phyloP scores from a whole-genome alignment of 2,797 vertebrate species.

The Coregonus suidteri region DNA sequence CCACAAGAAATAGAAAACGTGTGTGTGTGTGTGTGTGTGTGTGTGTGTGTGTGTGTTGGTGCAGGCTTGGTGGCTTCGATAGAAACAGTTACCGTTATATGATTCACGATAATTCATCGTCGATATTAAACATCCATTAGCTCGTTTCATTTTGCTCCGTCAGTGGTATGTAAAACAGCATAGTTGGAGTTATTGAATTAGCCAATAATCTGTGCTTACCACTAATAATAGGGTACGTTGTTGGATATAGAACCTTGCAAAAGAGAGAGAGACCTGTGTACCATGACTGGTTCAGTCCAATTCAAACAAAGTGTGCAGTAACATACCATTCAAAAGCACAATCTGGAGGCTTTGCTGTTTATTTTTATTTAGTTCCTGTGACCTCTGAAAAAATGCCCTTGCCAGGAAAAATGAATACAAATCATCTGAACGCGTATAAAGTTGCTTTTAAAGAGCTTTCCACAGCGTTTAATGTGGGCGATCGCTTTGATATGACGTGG shows the following conservation, averaged over 20 bases:
- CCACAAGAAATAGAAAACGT: slow-evolving; percentile 52
- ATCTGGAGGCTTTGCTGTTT: slow-evolving; percentile 55
- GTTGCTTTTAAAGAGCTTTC: slow-evolving; percentile 57
- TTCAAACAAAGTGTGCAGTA: slow-evolving; percentile 27
- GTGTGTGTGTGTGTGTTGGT: slow-evolving; percentile 3
- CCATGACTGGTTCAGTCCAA: slow-evolving; percentile 30
- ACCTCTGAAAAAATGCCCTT: slow-evolving; percentile 27
- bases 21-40: slow-evolving; percentile 10
- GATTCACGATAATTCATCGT: slow-evolving; percentile 22
- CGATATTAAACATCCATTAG: slow-evolving; percentile 28
- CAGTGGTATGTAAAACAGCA: slow-evolving; percentile 22
- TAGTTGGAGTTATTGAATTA: slow-evolving; percentile 48
- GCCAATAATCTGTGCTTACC: slow-evolving; percentile 25
- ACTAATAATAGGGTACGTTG: slow-evolving; percentile 53
- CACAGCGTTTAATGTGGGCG: slow-evolving; percentile 53
- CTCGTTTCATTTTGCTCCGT: slow-evolving; percentile 34
- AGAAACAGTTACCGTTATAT: slow-evolving; percentile 33
- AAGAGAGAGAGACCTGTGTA: slow-evolving; percentile 24
- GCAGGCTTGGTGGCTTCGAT: background rate
- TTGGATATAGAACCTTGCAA: slow-evolving; percentile 29
- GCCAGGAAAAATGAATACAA: slow-evolving; percentile 74
- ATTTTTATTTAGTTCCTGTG: slow-evolving; percentile 57
- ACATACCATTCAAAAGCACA: slow-evolving; percentile 5
- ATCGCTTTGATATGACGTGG: slow-evolving; percentile 64
- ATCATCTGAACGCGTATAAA: slow-evolving; percentile 45